Evolutionary conservation across 2,888 invertebrate species (phyloP).

Genomic region (Drosophila merina): DNA sequence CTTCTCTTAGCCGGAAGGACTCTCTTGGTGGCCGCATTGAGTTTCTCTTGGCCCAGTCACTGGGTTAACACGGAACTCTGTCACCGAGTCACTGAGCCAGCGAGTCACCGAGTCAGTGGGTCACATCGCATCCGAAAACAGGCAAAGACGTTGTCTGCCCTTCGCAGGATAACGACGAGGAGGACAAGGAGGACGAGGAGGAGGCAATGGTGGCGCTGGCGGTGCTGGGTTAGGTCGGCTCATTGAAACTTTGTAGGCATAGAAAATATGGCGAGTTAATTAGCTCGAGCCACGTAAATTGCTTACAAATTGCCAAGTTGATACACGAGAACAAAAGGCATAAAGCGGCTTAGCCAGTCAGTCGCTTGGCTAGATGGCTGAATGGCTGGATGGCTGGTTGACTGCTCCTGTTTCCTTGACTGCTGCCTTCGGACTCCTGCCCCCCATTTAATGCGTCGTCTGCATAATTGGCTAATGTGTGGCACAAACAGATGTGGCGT

Average conservation of each 20-base stretch:
- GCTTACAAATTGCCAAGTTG: slow-evolving; percentile 59
- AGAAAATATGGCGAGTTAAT: slow-evolving; percentile 71
- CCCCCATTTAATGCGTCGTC: slow-evolving; percentile 33
- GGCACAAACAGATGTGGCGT: slow-evolving; percentile 1
- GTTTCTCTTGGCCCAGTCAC: slow-evolving; percentile 36
- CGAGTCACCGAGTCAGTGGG: slow-evolving; percentile 58
- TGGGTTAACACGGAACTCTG: slow-evolving; percentile 72
- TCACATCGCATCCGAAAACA: slow-evolving; percentile 42
- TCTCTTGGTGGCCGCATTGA: slow-evolving; percentile 11
- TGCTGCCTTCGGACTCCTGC: slow-evolving; percentile 6
- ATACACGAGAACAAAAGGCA: slow-evolving; percentile 46
- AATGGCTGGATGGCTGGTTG: slow-evolving; percentile 5
- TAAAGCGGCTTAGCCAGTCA: slow-evolving; percentile 20
- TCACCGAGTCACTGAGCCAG: slow-evolving; percentile 70
- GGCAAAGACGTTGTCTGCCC: slow-evolving; percentile 38
- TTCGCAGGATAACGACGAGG: not conserved
- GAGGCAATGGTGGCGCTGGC: not conserved
- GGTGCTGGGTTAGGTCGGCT: slow-evolving; percentile 35
- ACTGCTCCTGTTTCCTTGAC: slow-evolving; percentile 48
- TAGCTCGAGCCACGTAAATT: slow-evolving; percentile 64
- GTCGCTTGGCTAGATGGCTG: slow-evolving; percentile 6
- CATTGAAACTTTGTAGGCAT: slow-evolving; percentile 67
- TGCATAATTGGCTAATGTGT: slow-evolving; percentile 43
- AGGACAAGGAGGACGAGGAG: not conserved
- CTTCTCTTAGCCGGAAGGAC: slow-evolving; percentile 15